Evolutionary conservation across 2,888 invertebrate genomes (phyloP).

Genomic region (Callinectes sapidus): DNA sequence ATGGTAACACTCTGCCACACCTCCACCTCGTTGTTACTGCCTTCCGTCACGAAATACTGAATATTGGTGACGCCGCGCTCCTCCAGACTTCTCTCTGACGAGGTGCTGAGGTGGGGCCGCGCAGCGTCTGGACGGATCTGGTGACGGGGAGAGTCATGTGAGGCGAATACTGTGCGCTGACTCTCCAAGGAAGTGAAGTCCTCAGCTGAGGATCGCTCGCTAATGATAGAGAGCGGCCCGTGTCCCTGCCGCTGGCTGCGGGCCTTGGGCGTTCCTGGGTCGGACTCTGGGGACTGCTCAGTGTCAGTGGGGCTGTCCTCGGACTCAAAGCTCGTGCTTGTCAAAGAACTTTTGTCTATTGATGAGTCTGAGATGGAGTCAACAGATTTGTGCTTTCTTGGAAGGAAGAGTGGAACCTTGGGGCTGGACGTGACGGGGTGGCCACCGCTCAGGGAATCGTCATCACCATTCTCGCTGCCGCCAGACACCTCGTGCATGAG

Average conservation of each 20-base stretch:
- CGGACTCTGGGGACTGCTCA: slow-evolving; percentile 71
- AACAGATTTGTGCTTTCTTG: slow-evolving; percentile 61
- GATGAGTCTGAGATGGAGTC: slow-evolving; percentile 66
- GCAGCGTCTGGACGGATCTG: slow-evolving; percentile 65
- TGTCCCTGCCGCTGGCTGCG: slow-evolving; percentile 47
- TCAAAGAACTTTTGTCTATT: slow-evolving; percentile 66
- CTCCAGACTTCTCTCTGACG: slow-evolving; percentile 71
- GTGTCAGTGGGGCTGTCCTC: slow-evolving; percentile 72
- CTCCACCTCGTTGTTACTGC: slow-evolving; percentile 69
- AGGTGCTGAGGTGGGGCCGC: slow-evolving; percentile 62
- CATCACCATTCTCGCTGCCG: slow-evolving; percentile 80
- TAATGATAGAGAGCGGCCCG: slow-evolving; percentile 70
- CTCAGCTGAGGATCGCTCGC: slow-evolving; percentile 70
- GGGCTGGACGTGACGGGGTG: slow-evolving; percentile 70
- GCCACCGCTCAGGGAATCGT: slow-evolving; percentile 70
- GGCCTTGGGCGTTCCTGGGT: slow-evolving; percentile 70
- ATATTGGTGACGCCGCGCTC: slow-evolving; percentile 70
- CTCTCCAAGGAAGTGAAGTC: slow-evolving; percentile 72
- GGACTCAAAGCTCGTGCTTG: slow-evolving; percentile 70
- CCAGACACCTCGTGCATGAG: slow-evolving; percentile 92
- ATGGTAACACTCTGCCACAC: slow-evolving; percentile 72
- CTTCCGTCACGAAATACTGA: slow-evolving; percentile 68
- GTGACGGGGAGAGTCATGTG: slow-evolving; percentile 71
- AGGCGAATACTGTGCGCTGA: slow-evolving; percentile 72
- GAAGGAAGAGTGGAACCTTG: slow-evolving; percentile 66